Percentiles rank a stretch among this genome's conserved stretches.
These are phyloP conservation scores for Fulica atra DNA, from an alignment of 2,113 vertebrate genomes.

Conservation along the genomic window DNA sequence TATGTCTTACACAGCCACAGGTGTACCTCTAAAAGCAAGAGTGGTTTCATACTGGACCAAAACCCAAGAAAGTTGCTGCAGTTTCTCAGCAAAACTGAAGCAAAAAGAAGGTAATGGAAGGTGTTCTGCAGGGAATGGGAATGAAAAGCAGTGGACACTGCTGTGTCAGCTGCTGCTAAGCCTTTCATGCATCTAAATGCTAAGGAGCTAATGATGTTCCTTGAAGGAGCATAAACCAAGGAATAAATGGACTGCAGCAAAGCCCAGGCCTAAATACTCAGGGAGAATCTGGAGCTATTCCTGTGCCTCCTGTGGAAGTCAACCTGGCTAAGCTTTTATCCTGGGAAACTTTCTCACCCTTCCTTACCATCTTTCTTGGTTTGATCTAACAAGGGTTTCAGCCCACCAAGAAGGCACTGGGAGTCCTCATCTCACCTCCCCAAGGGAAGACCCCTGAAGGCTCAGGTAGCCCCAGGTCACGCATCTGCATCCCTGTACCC, in stretches of 20 bases:
- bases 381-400: background rate
- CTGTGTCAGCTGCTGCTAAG: background rate
- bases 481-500: background rate
- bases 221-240: background rate
- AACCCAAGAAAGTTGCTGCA: background rate
- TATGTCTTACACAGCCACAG: background rate
- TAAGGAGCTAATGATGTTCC: background rate
- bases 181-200: background rate
- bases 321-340: background rate
- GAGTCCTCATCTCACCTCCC: background rate
- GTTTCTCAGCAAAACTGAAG: background rate
- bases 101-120: background rate
- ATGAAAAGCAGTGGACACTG: background rate
- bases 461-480: background rate
- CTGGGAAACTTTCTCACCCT: background rate
- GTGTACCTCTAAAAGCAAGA: background rate
- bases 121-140: background rate
- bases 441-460: rapidly evolving
- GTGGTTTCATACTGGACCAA: background rate
- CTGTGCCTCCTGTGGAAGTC: background rate
- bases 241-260: background rate
- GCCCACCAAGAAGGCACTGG: background rate
- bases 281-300: background rate
- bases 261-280: background rate
- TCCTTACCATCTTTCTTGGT: background rate